Percentiles rank a stretch among this genome's conserved stretches.
Evolutionary conservation across 1,140 invertebrate genomes (phyloP).

Genomic region (Acyrthosiphon pisum): DNA sequence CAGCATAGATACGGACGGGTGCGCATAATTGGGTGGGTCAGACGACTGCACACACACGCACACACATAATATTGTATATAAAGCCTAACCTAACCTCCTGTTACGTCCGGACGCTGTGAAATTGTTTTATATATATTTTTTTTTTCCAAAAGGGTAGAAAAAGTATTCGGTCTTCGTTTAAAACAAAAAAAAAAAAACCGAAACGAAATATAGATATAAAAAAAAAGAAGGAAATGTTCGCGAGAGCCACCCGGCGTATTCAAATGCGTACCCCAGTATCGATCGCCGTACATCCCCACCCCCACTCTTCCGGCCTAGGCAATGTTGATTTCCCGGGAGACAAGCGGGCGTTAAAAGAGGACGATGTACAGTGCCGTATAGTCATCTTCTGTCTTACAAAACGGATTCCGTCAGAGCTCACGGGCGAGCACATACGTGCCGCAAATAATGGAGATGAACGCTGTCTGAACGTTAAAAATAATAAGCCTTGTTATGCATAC

Average conservation of each 20-base stretch:
- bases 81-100: too few relatives aligned
- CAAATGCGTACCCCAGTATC: conserved; percentile 36
- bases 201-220: background rate
- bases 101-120: background rate
- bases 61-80: background rate
- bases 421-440: background rate
- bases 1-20: background rate
- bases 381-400: background rate
- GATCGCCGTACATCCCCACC: background rate
- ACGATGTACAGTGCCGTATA: background rate
- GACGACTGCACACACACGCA: background rate
- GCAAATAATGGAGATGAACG: background rate
- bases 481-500: background rate
- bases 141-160: conserved; percentile 2
- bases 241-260: background rate
- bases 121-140: background rate
- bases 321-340: conserved; percentile 47
- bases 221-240: background rate
- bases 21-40: background rate
- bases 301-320: background rate
- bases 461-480: background rate
- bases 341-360: conserved; percentile 33
- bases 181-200: background rate
- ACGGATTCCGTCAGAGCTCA: background rate
- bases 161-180: background rate